Conservation (phyloP, 2,797 vertebrate genomes). For the Scomberomorus guttatus region DNA sequence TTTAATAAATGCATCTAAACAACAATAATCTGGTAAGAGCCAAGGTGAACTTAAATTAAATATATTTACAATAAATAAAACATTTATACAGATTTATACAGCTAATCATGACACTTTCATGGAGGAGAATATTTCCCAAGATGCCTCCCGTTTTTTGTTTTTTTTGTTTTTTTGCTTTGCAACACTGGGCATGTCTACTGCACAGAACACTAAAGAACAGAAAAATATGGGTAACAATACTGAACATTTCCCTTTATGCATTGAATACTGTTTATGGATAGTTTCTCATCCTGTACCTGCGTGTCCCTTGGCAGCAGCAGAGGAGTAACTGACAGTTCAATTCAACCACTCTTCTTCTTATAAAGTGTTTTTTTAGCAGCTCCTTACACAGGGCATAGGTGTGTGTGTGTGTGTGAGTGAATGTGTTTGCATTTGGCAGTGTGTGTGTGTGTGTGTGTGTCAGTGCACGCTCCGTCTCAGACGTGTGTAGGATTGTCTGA, state of each 20-base stretch:
- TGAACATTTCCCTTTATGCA: constrained; percentile 79
- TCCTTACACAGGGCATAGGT: constrained; percentile 67
- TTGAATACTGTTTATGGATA: constrained; percentile 76
- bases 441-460: constrained; percentile 14
- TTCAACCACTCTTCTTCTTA: constrained; percentile 55
- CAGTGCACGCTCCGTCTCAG: constrained; percentile 70
- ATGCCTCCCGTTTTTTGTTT: constrained; percentile 55
- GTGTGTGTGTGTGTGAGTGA: constrained; percentile 13
- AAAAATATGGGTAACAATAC: constrained; percentile 75
- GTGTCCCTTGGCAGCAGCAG: constrained; percentile 73
- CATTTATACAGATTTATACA: constrained; percentile 84
- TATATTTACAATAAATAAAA: constrained; percentile 89
- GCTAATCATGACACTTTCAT: constrained; percentile 68
- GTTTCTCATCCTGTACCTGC: constrained; percentile 62
- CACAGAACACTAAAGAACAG: constrained; percentile 71
- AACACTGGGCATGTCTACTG: constrained; percentile 68
- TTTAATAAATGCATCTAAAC: constrained; percentile 78
- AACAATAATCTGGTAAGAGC: constrained; percentile 69
- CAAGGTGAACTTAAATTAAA: constrained; percentile 85
- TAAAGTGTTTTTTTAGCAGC: constrained; percentile 75
- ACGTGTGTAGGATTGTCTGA: constrained; percentile 95
- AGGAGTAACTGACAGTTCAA: constrained; percentile 63
- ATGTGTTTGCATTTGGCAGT: neutral
- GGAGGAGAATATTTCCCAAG: constrained; percentile 67
- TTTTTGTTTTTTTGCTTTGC: constrained; percentile 52